Percentiles rank a stretch among this genome's conserved stretches.
These are phyloP conservation scores for Okamejei kenojei DNA, from an alignment of 2,797 vertebrate species.

Conservation along the genomic window DNA sequence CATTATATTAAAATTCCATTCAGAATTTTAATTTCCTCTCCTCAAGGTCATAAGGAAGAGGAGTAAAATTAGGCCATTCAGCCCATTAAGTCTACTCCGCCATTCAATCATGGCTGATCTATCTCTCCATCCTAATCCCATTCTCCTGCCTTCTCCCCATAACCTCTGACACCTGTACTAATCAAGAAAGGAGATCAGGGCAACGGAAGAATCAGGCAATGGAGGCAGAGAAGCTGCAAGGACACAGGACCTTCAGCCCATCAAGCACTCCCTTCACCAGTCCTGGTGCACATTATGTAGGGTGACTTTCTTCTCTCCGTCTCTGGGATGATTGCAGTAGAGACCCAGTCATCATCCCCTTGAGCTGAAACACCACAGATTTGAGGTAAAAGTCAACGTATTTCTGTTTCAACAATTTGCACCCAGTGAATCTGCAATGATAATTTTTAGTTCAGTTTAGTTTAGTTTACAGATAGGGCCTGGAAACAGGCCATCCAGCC, in stretches of 20 bases:
- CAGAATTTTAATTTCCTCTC: neutral
- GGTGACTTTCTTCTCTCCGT: neutral
- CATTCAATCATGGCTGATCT: too few relatives aligned
- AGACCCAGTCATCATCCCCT: neutral
- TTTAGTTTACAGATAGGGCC: too few relatives aligned
- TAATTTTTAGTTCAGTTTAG: neutral
- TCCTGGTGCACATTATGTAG: neutral
- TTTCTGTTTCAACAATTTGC: neutral
- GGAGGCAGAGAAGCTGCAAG: too few relatives aligned
- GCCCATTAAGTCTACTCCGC: too few relatives aligned
- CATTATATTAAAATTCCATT: neutral
- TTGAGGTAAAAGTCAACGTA: neutral
- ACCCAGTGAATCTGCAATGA: neutral
- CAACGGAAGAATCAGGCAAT: too few relatives aligned
- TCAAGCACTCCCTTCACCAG: too few relatives aligned
- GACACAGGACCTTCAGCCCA: too few relatives aligned
- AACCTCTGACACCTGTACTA: too few relatives aligned
- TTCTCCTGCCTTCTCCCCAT: too few relatives aligned
- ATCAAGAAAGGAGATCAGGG: too few relatives aligned
- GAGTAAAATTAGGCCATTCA: too few relatives aligned
- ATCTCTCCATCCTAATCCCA: neutral
- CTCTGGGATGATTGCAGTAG: neutral
- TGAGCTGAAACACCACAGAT: neutral
- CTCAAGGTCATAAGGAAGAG: neutral
- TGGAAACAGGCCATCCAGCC: too few relatives aligned